Evolutionary conservation across 2,888 invertebrate genomes (phyloP), one percentile per base, ranked within the genome.

Genomic region (Spialia ferax): DNA sequence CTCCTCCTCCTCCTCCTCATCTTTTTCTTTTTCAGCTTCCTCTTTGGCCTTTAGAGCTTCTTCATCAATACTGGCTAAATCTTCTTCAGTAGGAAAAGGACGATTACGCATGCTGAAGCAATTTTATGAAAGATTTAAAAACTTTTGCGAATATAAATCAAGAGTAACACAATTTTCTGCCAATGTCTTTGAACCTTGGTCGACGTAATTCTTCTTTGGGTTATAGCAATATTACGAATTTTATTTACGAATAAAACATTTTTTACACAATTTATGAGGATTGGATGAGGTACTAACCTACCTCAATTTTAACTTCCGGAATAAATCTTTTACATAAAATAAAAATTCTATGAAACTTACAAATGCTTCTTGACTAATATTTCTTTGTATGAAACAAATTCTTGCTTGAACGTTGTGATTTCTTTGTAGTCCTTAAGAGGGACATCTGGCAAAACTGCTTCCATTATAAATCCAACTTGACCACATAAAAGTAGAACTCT

Each of bases 31-130:
- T 38, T 84, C 84, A 18, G 95, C 94, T 26, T 94, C 94, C 69
- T 94, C 94, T 57, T 87, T 87, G 1, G 95, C 89, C 71, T 95
- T 93, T n/a, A 95, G 82, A 59, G 97, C 95, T 61, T 91, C 92
- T 77, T 93, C 93, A 45, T 94, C 94, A 32, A 93, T 85, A 73
- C 93, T 93, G 1, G 93, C 93, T 7, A 93, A 78, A 71, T 93
- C 94, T 69, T 94, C 93, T 76, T 93, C 93, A 2, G 80, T 77
- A 1, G 93, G 93, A 48, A 93, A 91, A 15, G 93, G 93, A 38
- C 89, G 86, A 70, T 87, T 67, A 0, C 92, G 91, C 86, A 94
- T 86, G 68, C 94, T 94, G 69, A 69, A 52, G 35, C 10, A 68
- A 64, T 29, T 38, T 38, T 38, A 13, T 32, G 1, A 32, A 32